A percentile compares a stretch with the other conserved stretches of the same genome.
Conservation (phyloP, 2,797 vertebrate genomes). For the Gallinago stenura region DNA sequence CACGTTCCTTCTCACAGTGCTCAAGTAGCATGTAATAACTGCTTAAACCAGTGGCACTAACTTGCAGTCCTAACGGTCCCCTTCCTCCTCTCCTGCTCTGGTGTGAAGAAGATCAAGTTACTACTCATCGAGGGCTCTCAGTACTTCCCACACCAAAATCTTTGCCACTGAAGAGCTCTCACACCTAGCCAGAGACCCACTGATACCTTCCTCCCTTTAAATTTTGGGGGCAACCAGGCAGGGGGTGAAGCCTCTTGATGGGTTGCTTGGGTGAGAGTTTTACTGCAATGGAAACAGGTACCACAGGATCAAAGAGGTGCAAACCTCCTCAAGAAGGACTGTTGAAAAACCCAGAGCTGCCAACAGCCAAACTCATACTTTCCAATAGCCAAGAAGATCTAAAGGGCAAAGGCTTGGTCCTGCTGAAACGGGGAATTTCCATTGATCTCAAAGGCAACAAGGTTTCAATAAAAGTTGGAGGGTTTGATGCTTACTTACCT, state of each 20-base stretch:
- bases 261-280: background rate
- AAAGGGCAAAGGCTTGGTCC: background rate
- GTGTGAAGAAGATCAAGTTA: background rate
- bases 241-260: background rate
- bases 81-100: background rate
- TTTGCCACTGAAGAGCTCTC: background rate
- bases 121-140: background rate
- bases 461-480: background rate
- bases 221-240: background rate
- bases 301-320: background rate
- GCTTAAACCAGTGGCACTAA: background rate
- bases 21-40: conserved; percentile 17
- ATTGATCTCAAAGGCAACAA: background rate
- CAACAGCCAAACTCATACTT: background rate
- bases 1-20: conserved; percentile 15
- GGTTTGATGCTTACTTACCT: background rate
- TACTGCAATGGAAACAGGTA: background rate
- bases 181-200: background rate
- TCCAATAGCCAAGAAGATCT: background rate
- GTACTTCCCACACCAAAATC: background rate
- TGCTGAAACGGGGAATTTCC: background rate
- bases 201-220: background rate
- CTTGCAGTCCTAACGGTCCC: background rate
- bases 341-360: background rate
- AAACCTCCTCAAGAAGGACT: background rate